A percentile compares a stretch with the other conserved stretches of the same genome.
These are phyloP conservation scores for Cnemophilus loriae DNA, from an alignment of 2,113 vertebrate genomes.

Conservation along the genomic window DNA sequence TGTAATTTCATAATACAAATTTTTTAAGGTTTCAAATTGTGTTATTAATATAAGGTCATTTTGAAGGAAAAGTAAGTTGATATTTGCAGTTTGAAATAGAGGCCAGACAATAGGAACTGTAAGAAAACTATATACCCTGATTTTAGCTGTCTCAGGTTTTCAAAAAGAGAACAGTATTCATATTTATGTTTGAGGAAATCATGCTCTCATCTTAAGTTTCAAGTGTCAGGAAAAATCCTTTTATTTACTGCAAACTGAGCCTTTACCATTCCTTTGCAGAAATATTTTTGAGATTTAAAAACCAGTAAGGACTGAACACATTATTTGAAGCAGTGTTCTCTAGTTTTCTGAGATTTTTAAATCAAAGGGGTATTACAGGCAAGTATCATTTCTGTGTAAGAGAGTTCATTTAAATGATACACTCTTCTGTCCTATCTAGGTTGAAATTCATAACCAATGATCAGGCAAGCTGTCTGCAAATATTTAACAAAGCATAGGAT, in stretches of 20 bases:
- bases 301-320: background rate
- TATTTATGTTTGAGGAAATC: background rate
- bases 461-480: background rate
- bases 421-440: background rate
- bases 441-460: background rate
- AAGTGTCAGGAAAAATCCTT: background rate
- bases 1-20: background rate
- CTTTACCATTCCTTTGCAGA: background rate
- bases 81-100: background rate
- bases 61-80: background rate
- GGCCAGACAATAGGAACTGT: background rate
- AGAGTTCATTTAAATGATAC: background rate
- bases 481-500: background rate
- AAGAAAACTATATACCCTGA: background rate
- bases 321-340: background rate
- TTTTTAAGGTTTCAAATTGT: background rate
- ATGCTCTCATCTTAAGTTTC: background rate
- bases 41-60: background rate
- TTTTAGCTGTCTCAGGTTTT: background rate
- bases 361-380: background rate
- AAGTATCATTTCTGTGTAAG: background rate
- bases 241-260: background rate
- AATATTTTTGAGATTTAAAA: background rate
- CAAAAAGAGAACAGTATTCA: background rate
- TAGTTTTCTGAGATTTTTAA: background rate